These are phyloP conservation scores for Festucalex cinctus DNA, from an alignment of 2,113 vertebrate genomes.

Conservation along the genomic window DNA sequence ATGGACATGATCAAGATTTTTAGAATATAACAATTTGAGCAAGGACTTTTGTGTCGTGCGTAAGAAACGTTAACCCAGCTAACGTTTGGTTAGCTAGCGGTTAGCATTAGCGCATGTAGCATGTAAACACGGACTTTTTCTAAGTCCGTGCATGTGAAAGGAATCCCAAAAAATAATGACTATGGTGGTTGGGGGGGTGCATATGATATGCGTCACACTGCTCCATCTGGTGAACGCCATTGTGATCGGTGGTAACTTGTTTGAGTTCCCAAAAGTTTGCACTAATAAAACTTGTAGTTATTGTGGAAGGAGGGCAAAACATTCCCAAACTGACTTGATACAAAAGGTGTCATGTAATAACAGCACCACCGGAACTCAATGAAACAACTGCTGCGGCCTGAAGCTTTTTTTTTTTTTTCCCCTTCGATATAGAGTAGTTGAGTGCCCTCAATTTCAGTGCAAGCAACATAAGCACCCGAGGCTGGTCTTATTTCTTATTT, in stretches of 20 bases:
- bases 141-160: too few species aligned
- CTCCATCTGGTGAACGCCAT: neutral
- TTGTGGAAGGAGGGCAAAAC: neutral
- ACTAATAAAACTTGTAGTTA: neutral
- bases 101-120: too few species aligned
- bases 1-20: too few species aligned
- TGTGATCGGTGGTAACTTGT: neutral
- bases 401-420: neutral
- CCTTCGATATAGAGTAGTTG: slow-evolving; percentile 26
- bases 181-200: too few species aligned
- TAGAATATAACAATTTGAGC: too few species aligned
- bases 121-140: too few species aligned
- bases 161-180: too few species aligned
- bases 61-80: too few species aligned
- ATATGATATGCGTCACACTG: neutral
- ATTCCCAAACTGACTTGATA: neutral
- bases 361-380: neutral
- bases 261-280: neutral
- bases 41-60: too few species aligned
- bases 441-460: slow-evolving; percentile 33
- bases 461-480: slow-evolving; percentile 24
- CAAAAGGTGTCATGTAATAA: neutral
- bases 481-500: slow-evolving; percentile 41
- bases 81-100: too few species aligned
- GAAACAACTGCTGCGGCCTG: slow-evolving; percentile 8